Evolutionary conservation across 2,113 vertebrate species (phyloP), one percentile per base, ranked within the genome.

Genomic region (Grantiella picta): DNA sequence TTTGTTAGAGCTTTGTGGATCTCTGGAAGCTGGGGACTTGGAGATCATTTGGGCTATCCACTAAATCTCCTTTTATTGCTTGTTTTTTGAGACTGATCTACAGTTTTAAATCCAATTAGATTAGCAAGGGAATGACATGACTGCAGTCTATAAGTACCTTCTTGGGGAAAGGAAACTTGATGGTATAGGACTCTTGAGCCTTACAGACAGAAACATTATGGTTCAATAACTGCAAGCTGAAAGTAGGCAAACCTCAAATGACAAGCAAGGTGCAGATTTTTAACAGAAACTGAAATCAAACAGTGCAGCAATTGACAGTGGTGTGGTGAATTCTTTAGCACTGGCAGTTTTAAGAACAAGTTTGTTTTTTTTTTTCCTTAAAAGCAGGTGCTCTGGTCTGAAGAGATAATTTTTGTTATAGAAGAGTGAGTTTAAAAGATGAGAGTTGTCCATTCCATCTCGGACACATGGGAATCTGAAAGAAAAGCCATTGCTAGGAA

Each of bases 21-120:
- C 68, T 88, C 54, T 76, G 60, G 66, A 88, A 95, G 70, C 75
- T 70, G 68, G 82, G 79, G 75, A 56, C 56, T 64, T 64, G 36
- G 82, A 53, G 60, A 95, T 92, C 75, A 54, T 47, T 54, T 70
- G 90, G 76, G 68, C 94, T 93, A 86, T 71, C 64, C 71, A 50
- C 71, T 73, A 92, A 83, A 86, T 95, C 76, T 82, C 45, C 42
- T 82, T 78, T 90, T 91, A 84, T 86, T 14, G 1, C 86, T 91
- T 92, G 79, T 86, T 94, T 96, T 96, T 80, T 71, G 77, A 64
- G 92, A 21, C 76, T 60, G 85, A 86, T 93, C 71, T 83, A 68
- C 63, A 81, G 79, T 91, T 94, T 83, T 64, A 94, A 95, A 96
- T 96, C 91, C 86, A 78, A 89, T 93, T 94, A 92, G 76, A 89